phyloP scores from a whole-genome alignment of 2,888 invertebrate species.

The Gastracanthus pulcherrimus region DNA sequence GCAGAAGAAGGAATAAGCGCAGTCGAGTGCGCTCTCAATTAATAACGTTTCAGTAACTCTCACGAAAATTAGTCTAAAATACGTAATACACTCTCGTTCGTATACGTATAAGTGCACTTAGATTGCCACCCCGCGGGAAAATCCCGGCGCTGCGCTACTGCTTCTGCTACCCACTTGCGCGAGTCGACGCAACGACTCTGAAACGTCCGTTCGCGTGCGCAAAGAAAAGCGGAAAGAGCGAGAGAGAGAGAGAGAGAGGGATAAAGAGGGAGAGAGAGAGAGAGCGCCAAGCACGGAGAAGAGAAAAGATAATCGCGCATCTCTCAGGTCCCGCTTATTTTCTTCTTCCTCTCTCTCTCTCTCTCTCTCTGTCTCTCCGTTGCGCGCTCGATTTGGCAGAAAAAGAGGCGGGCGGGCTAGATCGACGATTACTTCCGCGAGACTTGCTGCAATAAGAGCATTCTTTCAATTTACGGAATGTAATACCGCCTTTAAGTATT shows the following conservation, averaged over 20 bases:
- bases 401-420: constrained; percentile 12
- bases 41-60: constrained; percentile 35
- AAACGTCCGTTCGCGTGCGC: too few relatives aligned
- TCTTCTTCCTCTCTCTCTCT: neutral
- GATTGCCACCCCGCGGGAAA: constrained; percentile 2
- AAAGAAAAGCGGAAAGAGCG: neutral
- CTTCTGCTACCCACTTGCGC: neutral
- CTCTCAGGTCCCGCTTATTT: constrained; percentile 38
- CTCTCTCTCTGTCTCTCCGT: neutral
- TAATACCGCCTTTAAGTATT: constrained; percentile 56
- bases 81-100: constrained; percentile 13
- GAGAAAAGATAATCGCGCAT: constrained; percentile 44
- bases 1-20: neutral
- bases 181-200: constrained; percentile 21
- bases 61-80: constrained; percentile 42
- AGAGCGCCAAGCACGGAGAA: neutral
- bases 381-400: constrained; percentile 48
- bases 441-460: constrained; percentile 56
- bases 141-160: too few relatives aligned
- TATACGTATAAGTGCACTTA: constrained; percentile 42
- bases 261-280: neutral
- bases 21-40: constrained; percentile 33
- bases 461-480: constrained; percentile 57
- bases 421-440: constrained; percentile 55
- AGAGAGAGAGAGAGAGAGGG: neutral